These are phyloP conservation scores for Clepsis dumicolana DNA, from an alignment of 2,888 invertebrate species.

Conservation along the genomic window DNA sequence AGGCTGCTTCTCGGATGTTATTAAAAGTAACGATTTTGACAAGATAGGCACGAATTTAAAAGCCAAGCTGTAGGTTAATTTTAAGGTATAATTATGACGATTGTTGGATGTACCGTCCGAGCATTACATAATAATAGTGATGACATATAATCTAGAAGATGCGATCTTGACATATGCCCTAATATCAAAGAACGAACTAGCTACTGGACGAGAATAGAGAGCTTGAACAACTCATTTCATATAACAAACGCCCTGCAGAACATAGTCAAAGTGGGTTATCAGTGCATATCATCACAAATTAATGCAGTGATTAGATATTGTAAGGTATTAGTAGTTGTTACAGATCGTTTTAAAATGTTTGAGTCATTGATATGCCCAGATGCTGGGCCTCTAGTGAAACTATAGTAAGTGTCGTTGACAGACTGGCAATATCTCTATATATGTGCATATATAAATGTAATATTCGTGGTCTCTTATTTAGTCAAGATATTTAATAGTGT, in stretches of 20 bases:
- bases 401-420: constrained; percentile 83
- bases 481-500: constrained; percentile 85
- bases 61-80: constrained; percentile 84
- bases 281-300: constrained; percentile 86
- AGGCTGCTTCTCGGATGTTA: constrained; percentile 85
- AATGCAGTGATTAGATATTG: constrained; percentile 85
- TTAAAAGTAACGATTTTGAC: constrained; percentile 78
- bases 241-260: constrained; percentile 70
- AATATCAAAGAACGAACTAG: constrained; percentile 68
- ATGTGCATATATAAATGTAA: constrained; percentile 83
- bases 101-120: constrained; percentile 85
- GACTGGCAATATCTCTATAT: constrained; percentile 86
- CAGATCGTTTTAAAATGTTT: constrained; percentile 80
- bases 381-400: constrained; percentile 83
- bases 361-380: constrained; percentile 83
- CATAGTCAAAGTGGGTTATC: constrained; percentile 79
- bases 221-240: constrained; percentile 73
- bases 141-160: constrained; percentile 76
- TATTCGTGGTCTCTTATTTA: constrained; percentile 85
- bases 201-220: constrained; percentile 62
- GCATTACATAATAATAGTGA: constrained; percentile 81
- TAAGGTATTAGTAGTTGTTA: constrained; percentile 86
- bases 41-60: constrained; percentile 83
- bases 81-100: constrained; percentile 78
- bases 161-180: constrained; percentile 74